Evolutionary conservation across 2,113 vertebrate species (phyloP).

Genomic region (Notothenia coriiceps): DNA sequence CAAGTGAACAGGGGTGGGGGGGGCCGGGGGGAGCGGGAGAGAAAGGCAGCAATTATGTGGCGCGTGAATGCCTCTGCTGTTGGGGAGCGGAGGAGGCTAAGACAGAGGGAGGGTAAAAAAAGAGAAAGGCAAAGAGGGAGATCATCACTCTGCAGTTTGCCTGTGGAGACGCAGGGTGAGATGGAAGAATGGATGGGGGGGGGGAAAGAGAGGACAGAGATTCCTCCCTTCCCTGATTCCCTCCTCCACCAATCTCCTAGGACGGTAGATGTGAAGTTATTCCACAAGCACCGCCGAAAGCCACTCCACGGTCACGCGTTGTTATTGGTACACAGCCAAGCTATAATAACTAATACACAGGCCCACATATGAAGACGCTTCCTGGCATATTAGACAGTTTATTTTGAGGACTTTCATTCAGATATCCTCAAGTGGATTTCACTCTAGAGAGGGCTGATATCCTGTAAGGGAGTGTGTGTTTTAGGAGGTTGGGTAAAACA

Average conservation of each 20-base stretch:
- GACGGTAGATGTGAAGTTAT: constrained; percentile 39
- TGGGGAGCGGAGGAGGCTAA: constrained; percentile 48
- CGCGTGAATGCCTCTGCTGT: constrained; percentile 67
- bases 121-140: neutral
- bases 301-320: constrained; percentile 23
- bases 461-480: constrained; percentile 31
- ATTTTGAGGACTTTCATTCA: constrained; percentile 54
- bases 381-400: constrained; percentile 35
- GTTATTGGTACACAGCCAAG: constrained; percentile 21
- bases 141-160: constrained; percentile 39
- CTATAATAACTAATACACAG: constrained; percentile 32
- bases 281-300: constrained; percentile 43
- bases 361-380: constrained; percentile 38
- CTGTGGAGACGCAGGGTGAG: constrained; percentile 39
- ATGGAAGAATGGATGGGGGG: neutral
- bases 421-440: constrained; percentile 52
- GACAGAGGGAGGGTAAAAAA: constrained; percentile 23
- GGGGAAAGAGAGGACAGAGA: neutral
- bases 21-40: constrained; percentile 2
- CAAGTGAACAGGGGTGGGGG: constrained; percentile 18
- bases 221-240: constrained; percentile 1
- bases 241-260: constrained; percentile 25
- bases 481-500: constrained; percentile 20
- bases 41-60: constrained; percentile 69
- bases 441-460: constrained; percentile 36